Evolutionary conservation across 2,113 vertebrate species (phyloP), one percentile per base, ranked within the genome.

Genomic region (Ictidomys tridecemlineatus): DNA sequence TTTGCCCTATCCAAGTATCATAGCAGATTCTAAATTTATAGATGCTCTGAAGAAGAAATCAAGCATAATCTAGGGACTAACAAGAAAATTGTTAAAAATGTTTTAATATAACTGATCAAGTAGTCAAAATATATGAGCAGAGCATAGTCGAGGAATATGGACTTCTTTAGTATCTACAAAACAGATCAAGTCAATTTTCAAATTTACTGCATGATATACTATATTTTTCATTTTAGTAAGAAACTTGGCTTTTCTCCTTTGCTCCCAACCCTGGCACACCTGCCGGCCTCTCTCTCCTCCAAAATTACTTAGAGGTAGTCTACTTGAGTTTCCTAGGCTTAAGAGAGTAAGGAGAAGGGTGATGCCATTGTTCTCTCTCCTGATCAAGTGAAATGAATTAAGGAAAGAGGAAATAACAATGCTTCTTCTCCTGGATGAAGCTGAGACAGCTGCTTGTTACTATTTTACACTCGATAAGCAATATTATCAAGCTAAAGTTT

Each of bases 321-420:
- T 58, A 48, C 39, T 18, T 69, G 79, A 53, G 28, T 73, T 37
- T 83, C 20, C 30, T 16, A 7, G 1, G 3, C 67, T 53, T 37
- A 28, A 26, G 8, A 20, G 0, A 2, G 20, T 5, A 2, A 74
- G 20, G 30, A 45, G n/a, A 76, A 74, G 8, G 0, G 3, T 28
- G 51, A 20, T 26, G 16, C 6, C n/a, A 84, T 39, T 9, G 34
- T n/a, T 24, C 20, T 3, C 8, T 74, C 42, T 73, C 18, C 5
- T 30, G 53, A 67, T 30, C 3, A 24, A 22, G 5, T 4, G 48
- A 39, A 76, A 37, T 63, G 42, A 92, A 74, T 70, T 45, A 58
- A 58, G 42, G 16, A 53, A 53, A 37, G 18, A n/a, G 37, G 10
- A 90, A 83, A 61, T 18, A 48, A 58, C 56, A 48, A 1, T 45